These are phyloP conservation scores for Eupelmus urozonus DNA, from an alignment of 2,888 invertebrate genomes.

Conservation along the genomic window DNA sequence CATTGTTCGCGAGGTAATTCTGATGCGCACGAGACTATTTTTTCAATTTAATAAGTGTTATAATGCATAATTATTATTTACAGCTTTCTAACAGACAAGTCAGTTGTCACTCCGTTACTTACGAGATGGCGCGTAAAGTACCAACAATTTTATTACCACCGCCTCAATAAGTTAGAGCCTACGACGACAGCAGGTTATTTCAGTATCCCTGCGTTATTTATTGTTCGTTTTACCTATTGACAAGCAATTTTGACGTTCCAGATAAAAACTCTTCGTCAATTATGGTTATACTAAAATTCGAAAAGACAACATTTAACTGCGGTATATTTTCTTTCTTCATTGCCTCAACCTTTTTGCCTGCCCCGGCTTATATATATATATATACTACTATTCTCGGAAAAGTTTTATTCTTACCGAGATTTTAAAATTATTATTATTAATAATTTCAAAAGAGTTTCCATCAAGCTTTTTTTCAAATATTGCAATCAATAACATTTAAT, in stretches of 20 bases:
- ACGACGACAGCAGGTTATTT: slow-evolving; percentile 34
- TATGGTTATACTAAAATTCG: slow-evolving; percentile 7
- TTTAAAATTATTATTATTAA: no score
- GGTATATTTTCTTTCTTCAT: no score
- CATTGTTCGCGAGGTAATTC: no score
- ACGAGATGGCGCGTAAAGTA: slow-evolving; percentile 22
- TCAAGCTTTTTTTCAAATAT: no score
- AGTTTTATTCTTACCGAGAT: no score
- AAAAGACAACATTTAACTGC: no score
- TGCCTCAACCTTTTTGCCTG: no score
- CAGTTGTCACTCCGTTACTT: slow-evolving; percentile 28
- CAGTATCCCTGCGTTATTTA: slow-evolving; percentile 35
- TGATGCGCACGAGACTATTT: not conserved
- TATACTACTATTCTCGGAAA: no score
- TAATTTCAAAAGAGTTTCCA: no score
- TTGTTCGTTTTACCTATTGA: slow-evolving; percentile 25
- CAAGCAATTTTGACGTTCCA: slow-evolving; percentile 32
- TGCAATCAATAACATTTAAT: no score
- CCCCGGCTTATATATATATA: no score
- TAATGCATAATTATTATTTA: slow-evolving; percentile 35
- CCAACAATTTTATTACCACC: slow-evolving; percentile 40
- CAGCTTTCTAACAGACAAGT: slow-evolving; percentile 36
- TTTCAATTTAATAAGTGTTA: slow-evolving; percentile 20
- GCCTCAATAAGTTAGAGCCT: slow-evolving; percentile 33
- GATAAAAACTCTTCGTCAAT: slow-evolving; percentile 22